Evolutionary conservation across 2,113 vertebrate genomes (phyloP), one percentile per base, ranked within the genome.

Genomic region (Romanogobio albipinnatus): DNA sequence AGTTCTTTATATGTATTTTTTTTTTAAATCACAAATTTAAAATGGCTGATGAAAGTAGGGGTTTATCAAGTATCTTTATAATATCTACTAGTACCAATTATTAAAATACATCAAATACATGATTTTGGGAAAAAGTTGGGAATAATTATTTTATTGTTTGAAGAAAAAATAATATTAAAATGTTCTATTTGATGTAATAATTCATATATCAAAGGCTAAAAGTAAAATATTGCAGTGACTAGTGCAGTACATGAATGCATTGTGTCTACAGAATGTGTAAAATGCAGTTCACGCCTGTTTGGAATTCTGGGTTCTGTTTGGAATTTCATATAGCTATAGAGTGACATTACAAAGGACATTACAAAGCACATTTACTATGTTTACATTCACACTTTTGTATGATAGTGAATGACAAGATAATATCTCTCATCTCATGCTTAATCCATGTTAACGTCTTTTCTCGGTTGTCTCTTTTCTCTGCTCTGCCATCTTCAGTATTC

Each of bases 401-500:
- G 36, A 26, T 14, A 45, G 58, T 45, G 8, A 43, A 9, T 8
- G 0, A 3, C 22, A 39, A 78, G 5, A 33, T 39, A n/a, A 36
- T 62, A 61, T 45, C 13, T 75, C 4, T 75, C 9, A 76, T 53
- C 43, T 74, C 2, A n/a, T 17, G 75, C 26, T 75, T 45, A 51
- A 9, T 43, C 13, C 45, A 53, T 64, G 9, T 19, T 19, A 47
- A 8, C 15, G 11, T 58, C 17, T 24, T 79, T 43, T 10, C 6
- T 62, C 11, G 24, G 53, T 62, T 58, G 13, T 64, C 43, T 71
- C 14, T 5, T 15, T 62, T 29, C 36, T n/a, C 58, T 53, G 10
- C 8, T 71, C 59, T 33, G n/a, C 9, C 19, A 68, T 51, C 92
- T 92, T 56, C 88, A 99, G 98, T 99, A 89, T 99, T 99, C 91